These are phyloP conservation scores for Scaptomyza reducta DNA, from an alignment of 2,888 invertebrate species.

Conservation along the genomic window DNA sequence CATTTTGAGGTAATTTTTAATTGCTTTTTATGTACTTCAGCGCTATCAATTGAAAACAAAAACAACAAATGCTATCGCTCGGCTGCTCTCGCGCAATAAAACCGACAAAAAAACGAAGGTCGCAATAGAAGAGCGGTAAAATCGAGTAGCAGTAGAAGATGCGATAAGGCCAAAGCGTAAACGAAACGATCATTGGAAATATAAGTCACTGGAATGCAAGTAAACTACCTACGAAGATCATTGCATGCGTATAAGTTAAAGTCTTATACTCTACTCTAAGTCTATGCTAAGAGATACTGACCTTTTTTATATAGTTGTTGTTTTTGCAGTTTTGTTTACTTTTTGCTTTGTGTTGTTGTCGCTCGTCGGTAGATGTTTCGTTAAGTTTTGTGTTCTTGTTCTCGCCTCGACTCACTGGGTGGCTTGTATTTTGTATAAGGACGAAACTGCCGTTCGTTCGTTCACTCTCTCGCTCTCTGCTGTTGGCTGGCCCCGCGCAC, in stretches of 20 bases:
- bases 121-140: slow-evolving; percentile 31
- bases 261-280: slow-evolving; percentile 12
- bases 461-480: slow-evolving; percentile 23
- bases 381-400: slow-evolving; percentile 51
- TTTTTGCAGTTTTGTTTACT: slow-evolving; percentile 66
- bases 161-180: slow-evolving; percentile 19
- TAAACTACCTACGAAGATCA: background rate
- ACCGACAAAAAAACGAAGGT: slow-evolving; percentile 36
- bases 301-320: slow-evolving; percentile 52
- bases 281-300: slow-evolving; percentile 51
- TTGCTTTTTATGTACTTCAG: slow-evolving; percentile 12
- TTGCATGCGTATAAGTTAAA: background rate
- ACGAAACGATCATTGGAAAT: slow-evolving; percentile 25
- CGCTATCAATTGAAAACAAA: slow-evolving; percentile 30
- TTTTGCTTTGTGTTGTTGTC: slow-evolving; percentile 56
- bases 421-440: slow-evolving; percentile 53
- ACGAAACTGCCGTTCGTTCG: slow-evolving; percentile 43
- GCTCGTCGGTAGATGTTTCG: slow-evolving; percentile 53
- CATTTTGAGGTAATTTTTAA: background rate
- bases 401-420: slow-evolving; percentile 41
- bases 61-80: slow-evolving; percentile 12
- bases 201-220: background rate
- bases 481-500: slow-evolving; percentile 62
- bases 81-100: slow-evolving; percentile 10
- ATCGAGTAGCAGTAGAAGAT: slow-evolving; percentile 5